Conservation (phyloP, 2,113 vertebrate genomes). For the Pipra filicauda region DNA sequence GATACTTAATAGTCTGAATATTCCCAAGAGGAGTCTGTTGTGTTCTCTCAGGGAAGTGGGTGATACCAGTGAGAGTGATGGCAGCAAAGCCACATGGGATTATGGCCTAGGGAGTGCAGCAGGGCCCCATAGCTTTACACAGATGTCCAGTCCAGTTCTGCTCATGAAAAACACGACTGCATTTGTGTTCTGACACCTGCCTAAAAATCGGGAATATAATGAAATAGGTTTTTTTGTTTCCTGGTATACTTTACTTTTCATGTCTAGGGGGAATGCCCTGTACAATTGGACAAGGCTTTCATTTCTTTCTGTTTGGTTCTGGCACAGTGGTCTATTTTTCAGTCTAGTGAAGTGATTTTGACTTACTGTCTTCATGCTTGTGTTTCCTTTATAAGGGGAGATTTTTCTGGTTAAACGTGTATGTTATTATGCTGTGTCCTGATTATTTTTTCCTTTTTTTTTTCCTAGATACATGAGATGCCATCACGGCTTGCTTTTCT, state of each 20-base stretch:
- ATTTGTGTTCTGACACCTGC: background rate
- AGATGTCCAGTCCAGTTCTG: background rate
- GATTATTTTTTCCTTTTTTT: background rate
- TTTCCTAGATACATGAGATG: background rate
- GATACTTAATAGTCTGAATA: background rate
- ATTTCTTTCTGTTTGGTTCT: background rate
- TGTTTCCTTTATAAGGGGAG: background rate
- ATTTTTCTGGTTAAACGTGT: background rate
- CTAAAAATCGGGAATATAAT: background rate
- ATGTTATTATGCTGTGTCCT: background rate
- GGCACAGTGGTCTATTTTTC: background rate
- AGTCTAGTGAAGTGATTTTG: background rate
- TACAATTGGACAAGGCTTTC: background rate
- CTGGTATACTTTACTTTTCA: background rate
- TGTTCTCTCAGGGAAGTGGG: background rate
- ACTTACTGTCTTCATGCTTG: background rate
- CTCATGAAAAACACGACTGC: background rate
- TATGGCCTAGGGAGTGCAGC: background rate
- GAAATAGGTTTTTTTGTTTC: background rate
- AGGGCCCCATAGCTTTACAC: background rate
- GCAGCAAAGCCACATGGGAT: rapidly evolving
- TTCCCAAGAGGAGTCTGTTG: background rate
- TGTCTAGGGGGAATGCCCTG: background rate
- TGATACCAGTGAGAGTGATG: rapidly evolving
- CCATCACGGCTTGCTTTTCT: background rate